phyloP scores from a whole-genome alignment of 2,888 invertebrate genomes.

The Pandemis heparana region DNA sequence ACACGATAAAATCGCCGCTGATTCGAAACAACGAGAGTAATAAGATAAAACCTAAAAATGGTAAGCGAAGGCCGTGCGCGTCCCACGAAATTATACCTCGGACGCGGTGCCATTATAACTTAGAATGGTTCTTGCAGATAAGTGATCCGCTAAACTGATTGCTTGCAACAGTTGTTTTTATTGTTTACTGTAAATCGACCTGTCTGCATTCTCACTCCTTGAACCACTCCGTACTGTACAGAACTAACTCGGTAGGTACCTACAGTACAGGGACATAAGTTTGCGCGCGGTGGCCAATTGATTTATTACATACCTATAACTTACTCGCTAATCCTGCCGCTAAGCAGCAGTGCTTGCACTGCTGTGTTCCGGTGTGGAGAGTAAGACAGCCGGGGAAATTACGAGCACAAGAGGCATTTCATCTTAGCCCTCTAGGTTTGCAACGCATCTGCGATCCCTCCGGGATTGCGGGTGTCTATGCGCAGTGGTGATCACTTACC shows the following conservation, averaged over 20 bases:
- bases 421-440: too few species aligned
- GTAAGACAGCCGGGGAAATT: too few species aligned
- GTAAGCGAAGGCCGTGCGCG: conserved; percentile 47
- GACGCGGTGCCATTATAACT: conserved; percentile 23
- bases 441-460: too few species aligned
- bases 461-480: too few species aligned
- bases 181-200: background rate
- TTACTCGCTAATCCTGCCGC: too few species aligned
- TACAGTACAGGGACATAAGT: background rate
- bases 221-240: background rate
- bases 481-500: too few species aligned
- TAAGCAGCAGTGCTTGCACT: too few species aligned
- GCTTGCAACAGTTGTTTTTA: conserved; percentile 5
- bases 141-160: conserved; percentile 35
- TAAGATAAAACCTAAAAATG: conserved; percentile 42
- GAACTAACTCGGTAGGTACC: too few species aligned
- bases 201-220: conserved; percentile 5
- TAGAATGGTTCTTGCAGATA: conserved; percentile 18
- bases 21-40: conserved; percentile 31
- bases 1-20: conserved; percentile 35
- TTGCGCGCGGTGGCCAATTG: background rate
- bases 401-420: too few species aligned
- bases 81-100: conserved; percentile 37
- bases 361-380: too few species aligned
- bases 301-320: too few species aligned